Percentiles rank a stretch among this genome's conserved stretches.
These are phyloP conservation scores for Dynastes maya DNA, from an alignment of 2,888 invertebrate genomes.

Conservation along the genomic window DNA sequence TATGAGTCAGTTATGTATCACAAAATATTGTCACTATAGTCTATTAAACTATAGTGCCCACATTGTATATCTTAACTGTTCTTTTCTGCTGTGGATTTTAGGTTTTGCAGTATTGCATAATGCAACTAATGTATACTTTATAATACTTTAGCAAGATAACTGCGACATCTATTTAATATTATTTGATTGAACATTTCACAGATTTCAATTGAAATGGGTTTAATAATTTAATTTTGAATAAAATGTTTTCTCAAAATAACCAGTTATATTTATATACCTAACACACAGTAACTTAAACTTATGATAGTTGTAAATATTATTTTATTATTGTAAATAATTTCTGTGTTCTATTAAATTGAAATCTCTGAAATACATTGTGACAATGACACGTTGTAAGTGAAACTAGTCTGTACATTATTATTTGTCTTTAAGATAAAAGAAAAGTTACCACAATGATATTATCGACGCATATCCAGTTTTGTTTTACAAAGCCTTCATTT, in stretches of 20 bases:
- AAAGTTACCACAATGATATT: conserved; percentile 51
- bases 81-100: background rate
- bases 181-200: conserved; percentile 31
- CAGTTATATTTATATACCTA: too few relatives aligned
- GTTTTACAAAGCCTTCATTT: conserved; percentile 19
- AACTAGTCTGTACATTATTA: conserved; percentile 56
- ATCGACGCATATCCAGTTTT: conserved; percentile 27
- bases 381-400: conserved; percentile 52
- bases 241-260: background rate
- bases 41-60: conserved; percentile 22
- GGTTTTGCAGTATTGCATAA: background rate
- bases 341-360: conserved; percentile 21
- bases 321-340: conserved; percentile 44
- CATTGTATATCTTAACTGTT: background rate
- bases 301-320: conserved; percentile 41
- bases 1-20: conserved; percentile 5
- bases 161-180: too few relatives aligned
- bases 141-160: too few relatives aligned
- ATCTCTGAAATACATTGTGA: conserved; percentile 36
- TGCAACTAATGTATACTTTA: background rate
- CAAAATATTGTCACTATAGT: conserved; percentile 7
- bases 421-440: conserved; percentile 46
- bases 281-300: background rate
- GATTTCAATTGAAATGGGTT: conserved; percentile 34
- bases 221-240: background rate